phyloP scores from a whole-genome alignment of 35 echinoderm and acorn worm species.

The Apostichopus californicus region DNA sequence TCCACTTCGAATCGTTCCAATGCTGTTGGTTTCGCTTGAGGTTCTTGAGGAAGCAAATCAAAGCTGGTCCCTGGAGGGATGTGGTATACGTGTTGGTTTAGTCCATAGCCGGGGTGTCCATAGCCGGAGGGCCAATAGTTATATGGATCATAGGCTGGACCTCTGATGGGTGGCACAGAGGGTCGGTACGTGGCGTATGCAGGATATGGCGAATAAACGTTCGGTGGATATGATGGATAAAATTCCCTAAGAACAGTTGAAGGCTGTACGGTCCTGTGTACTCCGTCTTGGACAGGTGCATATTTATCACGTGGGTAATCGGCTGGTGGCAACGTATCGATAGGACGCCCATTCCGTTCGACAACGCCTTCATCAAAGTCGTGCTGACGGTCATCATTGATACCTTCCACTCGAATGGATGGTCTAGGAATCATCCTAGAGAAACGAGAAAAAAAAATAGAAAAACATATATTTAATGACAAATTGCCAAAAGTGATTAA shows the following conservation, averaged over 20 bases:
- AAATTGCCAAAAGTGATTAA: no score
- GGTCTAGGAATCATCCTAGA: conserved; percentile 47
- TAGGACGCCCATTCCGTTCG: neutral
- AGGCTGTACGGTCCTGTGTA: neutral
- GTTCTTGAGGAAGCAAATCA: neutral
- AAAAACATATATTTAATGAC: neutral
- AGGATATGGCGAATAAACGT: neutral
- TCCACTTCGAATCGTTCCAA: conserved; percentile 30
- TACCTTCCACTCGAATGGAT: neutral
- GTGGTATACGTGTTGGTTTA: conserved; percentile 1
- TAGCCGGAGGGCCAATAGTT: neutral
- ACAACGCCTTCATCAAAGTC: neutral
- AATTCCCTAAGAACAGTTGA: neutral
- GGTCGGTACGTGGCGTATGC: conserved; percentile 5
- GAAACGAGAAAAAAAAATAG: neutral
- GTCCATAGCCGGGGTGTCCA: neutral
- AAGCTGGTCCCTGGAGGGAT: conserved; percentile 42
- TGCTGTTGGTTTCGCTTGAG: neutral
- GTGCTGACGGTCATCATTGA: neutral
- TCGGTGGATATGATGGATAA: conserved; percentile 3
- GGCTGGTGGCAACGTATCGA: neutral
- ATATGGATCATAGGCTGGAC: conserved; percentile 6
- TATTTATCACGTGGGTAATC: conserved; percentile 28
- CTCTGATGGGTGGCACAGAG: neutral
- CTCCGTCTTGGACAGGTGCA: neutral